Percentiles rank a stretch among this genome's conserved stretches.
phyloP scores from a whole-genome alignment of 2,113 vertebrate genomes.

The Callorhinus ursinus region DNA sequence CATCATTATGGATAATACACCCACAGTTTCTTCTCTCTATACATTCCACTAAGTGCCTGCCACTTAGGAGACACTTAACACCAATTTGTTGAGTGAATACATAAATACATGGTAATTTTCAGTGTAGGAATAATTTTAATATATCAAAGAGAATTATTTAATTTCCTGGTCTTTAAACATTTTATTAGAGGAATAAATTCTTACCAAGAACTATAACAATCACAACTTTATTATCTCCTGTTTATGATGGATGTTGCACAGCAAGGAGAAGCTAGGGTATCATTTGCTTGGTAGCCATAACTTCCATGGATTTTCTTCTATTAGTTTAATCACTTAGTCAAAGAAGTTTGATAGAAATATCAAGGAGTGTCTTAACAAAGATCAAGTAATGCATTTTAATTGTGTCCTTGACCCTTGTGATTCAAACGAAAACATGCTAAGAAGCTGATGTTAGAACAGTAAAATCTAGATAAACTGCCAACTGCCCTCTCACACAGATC shows the following conservation, averaged over 20 bases:
- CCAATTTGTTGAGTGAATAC: constrained; percentile 46
- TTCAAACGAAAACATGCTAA: background rate
- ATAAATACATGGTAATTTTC: constrained; percentile 54
- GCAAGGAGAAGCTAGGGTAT: background rate
- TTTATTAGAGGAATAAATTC: constrained; percentile 70
- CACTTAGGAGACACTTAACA: constrained; percentile 33
- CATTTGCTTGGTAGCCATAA: background rate
- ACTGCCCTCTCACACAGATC: background rate
- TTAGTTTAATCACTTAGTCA: background rate
- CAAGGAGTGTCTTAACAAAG: background rate
- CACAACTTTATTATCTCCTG: constrained; percentile 60
- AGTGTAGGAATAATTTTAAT: constrained; percentile 53
- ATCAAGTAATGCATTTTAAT: background rate
- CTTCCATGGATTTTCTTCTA: background rate
- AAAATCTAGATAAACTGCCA: background rate
- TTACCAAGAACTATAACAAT: background rate
- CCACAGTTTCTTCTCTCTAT: background rate
- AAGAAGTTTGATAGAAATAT: background rate
- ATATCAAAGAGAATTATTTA: constrained; percentile 63
- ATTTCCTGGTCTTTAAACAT: constrained; percentile 66
- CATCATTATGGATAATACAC: background rate
- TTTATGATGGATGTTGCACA: constrained; percentile 52
- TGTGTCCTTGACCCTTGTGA: background rate
- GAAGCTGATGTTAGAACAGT: background rate
- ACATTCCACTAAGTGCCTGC: background rate